Evolutionary conservation across 2,113 vertebrate species (phyloP).

Genomic region (Himantopus leucocephalus): DNA sequence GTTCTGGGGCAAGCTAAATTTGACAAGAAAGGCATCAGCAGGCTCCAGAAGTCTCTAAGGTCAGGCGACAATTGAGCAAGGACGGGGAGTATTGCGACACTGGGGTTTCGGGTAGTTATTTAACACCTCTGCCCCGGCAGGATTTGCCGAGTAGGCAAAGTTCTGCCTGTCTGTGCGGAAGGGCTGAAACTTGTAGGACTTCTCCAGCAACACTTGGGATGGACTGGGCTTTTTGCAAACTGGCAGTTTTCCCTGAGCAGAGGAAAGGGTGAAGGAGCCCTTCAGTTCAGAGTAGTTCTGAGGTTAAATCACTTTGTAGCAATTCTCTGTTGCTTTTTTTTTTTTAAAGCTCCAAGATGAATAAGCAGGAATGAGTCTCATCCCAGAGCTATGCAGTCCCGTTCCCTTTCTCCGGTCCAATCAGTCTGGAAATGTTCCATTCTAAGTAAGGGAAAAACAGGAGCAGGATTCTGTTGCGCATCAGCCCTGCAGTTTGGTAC

Average conservation of each 20-base stretch:
- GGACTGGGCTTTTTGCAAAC: neutral
- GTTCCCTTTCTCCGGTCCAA: neutral
- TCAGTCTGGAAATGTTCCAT: neutral
- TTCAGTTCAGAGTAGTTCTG: neutral
- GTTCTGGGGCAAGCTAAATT: neutral
- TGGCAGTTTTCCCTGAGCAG: neutral
- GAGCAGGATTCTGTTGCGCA: neutral
- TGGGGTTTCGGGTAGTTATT: neutral
- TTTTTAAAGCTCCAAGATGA: neutral
- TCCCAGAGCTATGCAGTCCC: neutral
- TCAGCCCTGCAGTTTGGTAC: neutral
- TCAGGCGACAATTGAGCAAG: neutral
- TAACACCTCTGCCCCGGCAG: neutral
- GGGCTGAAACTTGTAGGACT: neutral
- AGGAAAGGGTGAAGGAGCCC: neutral
- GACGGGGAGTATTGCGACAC: neutral
- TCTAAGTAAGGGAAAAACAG: neutral
- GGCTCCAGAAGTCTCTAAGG: neutral
- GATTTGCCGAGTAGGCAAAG: neutral
- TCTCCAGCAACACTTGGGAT: neutral
- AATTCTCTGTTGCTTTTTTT: neutral
- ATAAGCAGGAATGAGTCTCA: neutral
- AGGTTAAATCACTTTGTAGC: neutral
- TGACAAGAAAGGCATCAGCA: neutral
- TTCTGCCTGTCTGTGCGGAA: neutral